Evolutionary conservation across 2,797 vertebrate species (phyloP).

Genomic region (Muraenolepis orangiensis): DNA sequence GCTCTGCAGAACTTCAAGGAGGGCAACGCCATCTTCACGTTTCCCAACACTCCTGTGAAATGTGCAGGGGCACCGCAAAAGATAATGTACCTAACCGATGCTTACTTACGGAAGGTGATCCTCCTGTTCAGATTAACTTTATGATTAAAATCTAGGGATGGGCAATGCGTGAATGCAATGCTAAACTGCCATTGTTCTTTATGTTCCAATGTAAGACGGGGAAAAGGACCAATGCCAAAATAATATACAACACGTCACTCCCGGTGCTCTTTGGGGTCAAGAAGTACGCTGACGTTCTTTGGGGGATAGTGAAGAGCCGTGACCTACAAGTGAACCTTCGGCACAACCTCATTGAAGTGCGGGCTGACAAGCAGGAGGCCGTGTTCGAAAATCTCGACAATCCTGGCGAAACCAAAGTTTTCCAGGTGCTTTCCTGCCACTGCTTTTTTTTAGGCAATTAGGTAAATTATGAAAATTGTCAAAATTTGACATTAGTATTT

Average conservation of each 20-base stretch:
- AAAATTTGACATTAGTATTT: background rate
- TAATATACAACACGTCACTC: conserved; percentile 90
- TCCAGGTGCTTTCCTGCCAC: conserved; percentile 70
- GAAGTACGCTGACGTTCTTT: conserved; percentile 89
- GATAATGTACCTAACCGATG: conserved; percentile 95
- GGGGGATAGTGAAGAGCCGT: conserved; percentile 81
- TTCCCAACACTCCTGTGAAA: conserved; percentile 92
- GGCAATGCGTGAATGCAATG: background rate
- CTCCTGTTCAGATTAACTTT: background rate
- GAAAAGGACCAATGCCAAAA: conserved; percentile 84
- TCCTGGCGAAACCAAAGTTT: conserved; percentile 82
- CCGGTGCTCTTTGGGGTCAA: conserved; percentile 89
- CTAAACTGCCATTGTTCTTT: conserved; percentile 1
- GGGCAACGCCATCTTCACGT: conserved; percentile 92
- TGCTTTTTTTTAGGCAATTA: background rate
- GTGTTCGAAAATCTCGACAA: conserved; percentile 93
- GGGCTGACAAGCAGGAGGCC: conserved; percentile 87
- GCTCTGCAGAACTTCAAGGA: conserved; percentile 90
- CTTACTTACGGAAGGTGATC: conserved; percentile 85
- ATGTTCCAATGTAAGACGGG: conserved; percentile 75
- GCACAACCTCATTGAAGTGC: conserved; percentile 87
- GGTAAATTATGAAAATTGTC: background rate
- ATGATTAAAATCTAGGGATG: background rate
- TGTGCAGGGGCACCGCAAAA: conserved; percentile 97
- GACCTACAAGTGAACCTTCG: conserved; percentile 85